Conservation (phyloP, 2,113 vertebrate genomes). For the Ploceus nigricollis region DNA sequence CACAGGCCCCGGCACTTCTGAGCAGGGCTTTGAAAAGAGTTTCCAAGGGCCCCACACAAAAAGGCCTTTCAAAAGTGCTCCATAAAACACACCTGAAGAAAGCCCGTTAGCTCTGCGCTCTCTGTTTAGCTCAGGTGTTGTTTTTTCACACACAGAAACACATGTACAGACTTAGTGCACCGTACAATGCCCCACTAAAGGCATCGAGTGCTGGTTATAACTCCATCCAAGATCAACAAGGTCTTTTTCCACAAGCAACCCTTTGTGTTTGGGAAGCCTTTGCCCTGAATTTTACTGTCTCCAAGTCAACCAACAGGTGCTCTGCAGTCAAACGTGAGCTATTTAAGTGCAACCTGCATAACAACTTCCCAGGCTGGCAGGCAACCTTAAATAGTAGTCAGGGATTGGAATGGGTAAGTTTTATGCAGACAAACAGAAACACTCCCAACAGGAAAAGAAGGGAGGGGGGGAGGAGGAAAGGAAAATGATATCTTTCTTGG, state of each 20-base stretch:
- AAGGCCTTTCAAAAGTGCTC: constrained; percentile 23
- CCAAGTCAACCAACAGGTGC: constrained; percentile 50
- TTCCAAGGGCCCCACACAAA: constrained; percentile 41
- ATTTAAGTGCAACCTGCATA: constrained; percentile 46
- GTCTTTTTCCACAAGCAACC: constrained; percentile 54
- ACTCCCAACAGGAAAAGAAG: constrained; percentile 20
- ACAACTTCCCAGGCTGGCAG: constrained; percentile 28
- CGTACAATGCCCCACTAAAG: constrained; percentile 44
- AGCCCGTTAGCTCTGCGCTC: background rate
- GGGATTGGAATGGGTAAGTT: constrained; percentile 1
- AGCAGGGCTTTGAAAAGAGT: background rate
- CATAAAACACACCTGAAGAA: constrained; percentile 53
- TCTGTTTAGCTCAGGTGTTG: constrained; percentile 48
- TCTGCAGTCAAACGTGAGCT: constrained; percentile 20
- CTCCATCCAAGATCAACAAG: constrained; percentile 59
- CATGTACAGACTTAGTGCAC: constrained; percentile 1
- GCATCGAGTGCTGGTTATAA: constrained; percentile 20
- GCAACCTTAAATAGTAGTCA: background rate
- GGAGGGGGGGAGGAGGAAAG: background rate
- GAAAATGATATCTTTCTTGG: constrained; percentile 27
- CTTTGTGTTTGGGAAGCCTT: constrained; percentile 58
- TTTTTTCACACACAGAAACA: constrained; percentile 54
- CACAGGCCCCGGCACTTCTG: background rate
- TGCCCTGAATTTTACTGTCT: constrained; percentile 61
- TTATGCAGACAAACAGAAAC: constrained; percentile 44